Percentiles rank a stretch among this genome's conserved stretches.
Evolutionary conservation across 2,797 vertebrate genomes (phyloP).

Genomic region (Gymnocypris eckloni): DNA sequence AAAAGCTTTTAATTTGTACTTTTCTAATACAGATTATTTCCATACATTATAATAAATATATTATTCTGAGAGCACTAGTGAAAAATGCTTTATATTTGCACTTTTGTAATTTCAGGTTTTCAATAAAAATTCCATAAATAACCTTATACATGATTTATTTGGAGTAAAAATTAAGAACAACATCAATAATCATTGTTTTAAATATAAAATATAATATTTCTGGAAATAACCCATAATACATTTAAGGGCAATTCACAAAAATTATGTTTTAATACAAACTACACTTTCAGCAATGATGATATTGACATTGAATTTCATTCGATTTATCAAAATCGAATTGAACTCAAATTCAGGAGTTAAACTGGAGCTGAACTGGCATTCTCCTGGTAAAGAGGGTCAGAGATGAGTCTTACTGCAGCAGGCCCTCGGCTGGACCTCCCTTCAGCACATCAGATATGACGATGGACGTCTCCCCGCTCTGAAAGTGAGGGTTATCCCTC

Average conservation of each 20-base stretch:
- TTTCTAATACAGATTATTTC: background rate
- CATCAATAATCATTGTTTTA: too few species aligned
- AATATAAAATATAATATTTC: background rate
- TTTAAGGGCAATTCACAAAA: background rate
- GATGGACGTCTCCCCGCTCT: constrained; percentile 99
- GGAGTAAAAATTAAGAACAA: too few species aligned
- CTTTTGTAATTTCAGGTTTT: background rate
- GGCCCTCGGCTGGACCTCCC: constrained; percentile 96
- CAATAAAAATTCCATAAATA: background rate
- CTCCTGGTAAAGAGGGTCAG: background rate
- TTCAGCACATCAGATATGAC: constrained; percentile 99
- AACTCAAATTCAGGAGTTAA: background rate
- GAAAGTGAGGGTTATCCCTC: constrained; percentile 99
- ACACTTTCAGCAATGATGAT: background rate
- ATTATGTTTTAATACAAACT: background rate
- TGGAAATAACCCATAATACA: background rate
- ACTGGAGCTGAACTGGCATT: background rate
- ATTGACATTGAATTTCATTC: background rate
- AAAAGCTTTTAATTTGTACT: background rate
- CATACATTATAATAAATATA: background rate
- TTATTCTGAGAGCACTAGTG: background rate
- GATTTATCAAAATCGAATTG: background rate
- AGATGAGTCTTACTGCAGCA: constrained; percentile 88
- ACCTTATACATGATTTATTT: too few species aligned
- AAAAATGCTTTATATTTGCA: background rate